These are phyloP conservation scores for Meteorus cinctellus DNA, from an alignment of 2,888 invertebrate species.

Conservation along the genomic window DNA sequence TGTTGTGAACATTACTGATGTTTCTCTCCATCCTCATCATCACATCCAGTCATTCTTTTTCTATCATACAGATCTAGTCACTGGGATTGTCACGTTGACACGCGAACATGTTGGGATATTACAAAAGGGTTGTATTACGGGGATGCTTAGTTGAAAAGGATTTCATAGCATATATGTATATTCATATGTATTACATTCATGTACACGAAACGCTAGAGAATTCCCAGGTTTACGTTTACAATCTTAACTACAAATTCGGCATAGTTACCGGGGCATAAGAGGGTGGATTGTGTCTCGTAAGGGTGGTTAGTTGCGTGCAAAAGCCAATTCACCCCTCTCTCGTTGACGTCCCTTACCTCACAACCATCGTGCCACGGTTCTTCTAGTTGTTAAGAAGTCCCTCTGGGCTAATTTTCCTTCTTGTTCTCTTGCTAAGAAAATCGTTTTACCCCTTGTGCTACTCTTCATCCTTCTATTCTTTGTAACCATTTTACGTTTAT, in stretches of 20 bases:
- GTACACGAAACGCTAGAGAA: constrained; percentile 56
- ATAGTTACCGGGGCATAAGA: constrained; percentile 71
- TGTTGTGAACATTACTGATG: background rate
- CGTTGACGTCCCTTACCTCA: background rate
- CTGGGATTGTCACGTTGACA: constrained; percentile 11
- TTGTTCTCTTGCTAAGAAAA: constrained; percentile 35
- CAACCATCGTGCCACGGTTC: constrained; percentile 47
- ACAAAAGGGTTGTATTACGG: constrained; percentile 4
- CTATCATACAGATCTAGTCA: constrained; percentile 1
- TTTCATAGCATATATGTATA: constrained; percentile 38
- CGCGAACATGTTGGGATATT: constrained; percentile 2
- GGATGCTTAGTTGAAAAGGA: constrained; percentile 50
- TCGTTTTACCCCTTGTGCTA: constrained; percentile 30
- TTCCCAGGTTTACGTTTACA: constrained; percentile 73
- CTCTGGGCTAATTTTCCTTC: constrained; percentile 69
- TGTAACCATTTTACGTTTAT: constrained; percentile 21
- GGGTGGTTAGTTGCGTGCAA: constrained; percentile 69
- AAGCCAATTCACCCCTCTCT: constrained; percentile 59
- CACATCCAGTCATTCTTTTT: background rate
- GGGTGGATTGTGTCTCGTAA: constrained; percentile 69
- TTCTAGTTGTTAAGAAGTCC: constrained; percentile 72
- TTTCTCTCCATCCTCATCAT: background rate
- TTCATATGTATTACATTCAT: background rate
- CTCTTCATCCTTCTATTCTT: constrained; percentile 19
- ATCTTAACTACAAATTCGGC: constrained; percentile 73